Conservation (phyloP, 2,797 vertebrate species). For the Liasis olivaceus region DNA sequence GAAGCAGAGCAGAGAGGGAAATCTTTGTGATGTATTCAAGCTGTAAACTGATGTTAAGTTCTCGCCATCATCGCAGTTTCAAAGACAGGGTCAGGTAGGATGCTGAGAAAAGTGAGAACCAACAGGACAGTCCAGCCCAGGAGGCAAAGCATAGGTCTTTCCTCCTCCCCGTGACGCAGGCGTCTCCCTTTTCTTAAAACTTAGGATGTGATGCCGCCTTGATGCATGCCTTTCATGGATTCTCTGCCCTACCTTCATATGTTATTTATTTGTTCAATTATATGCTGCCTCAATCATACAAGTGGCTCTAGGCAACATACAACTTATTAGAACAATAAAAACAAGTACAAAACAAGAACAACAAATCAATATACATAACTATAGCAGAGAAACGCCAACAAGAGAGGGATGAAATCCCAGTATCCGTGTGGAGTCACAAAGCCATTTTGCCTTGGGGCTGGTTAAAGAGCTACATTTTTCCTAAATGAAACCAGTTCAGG, state of each 20-base stretch:
- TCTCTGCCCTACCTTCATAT: background rate
- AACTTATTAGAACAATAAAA: background rate
- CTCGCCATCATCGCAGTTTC: no score
- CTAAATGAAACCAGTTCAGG: background rate
- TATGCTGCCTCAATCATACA: background rate
- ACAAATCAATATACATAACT: background rate
- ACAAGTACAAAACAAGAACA: background rate
- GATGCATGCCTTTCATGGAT: background rate
- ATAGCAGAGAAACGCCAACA: background rate
- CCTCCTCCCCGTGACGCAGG: no score
- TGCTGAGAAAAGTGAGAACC: no score
- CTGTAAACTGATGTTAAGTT: no score
- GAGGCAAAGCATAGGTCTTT: no score
- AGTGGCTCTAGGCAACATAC: background rate
- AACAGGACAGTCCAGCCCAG: no score
- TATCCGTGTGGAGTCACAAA: background rate
- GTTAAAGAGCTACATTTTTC: background rate
- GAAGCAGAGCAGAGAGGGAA: no score
- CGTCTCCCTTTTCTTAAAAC: no score
- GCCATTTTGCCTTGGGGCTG: background rate
- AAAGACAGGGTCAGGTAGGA: no score
- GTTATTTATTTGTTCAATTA: background rate
- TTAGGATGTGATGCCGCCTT: no score
- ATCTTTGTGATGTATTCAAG: no score
- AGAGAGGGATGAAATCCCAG: background rate